Evolutionary conservation across 1,140 invertebrate species (phyloP), one percentile per base, ranked within the genome.

Genomic region (Atopsyche davidsoni): DNA sequence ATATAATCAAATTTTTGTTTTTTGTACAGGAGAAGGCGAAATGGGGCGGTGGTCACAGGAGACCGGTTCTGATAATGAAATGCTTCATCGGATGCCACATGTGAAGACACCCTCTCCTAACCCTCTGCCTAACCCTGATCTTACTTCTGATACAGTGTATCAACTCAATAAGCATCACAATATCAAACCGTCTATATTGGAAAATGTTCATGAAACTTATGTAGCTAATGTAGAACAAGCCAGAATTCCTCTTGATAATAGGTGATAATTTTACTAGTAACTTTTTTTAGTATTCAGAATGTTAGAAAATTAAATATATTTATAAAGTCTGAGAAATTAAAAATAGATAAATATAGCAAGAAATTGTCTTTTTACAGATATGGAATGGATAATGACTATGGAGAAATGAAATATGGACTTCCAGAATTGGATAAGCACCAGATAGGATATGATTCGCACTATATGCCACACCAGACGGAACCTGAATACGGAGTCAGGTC

Each of bases 41-140:
- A 73, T 81, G 18, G 83, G 82, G 23, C 76, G 85, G 25, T 87
- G 85, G 85, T 86, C 84, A 0, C 83, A 83, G 46, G 84, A 84
- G 55, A 87, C 84, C 0, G 83, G 79, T 2, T 86, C 84, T 0
- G 85, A 86, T 58, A 85, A 84, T 60, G 85, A 86, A 58, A 70
- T 75, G 18, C 63, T 73, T 49, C 67, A 67, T 42, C 47, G 54
- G 2, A 62, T 63, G 3, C 67, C 70, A 3, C 80, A 80, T 7
- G 79, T 81, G 31, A 80, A 81, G 60, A 80, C 77, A 2, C 76
- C 75, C 4, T 86, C 83, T 3, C 84, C 85, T 0, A 83, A 84
- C 59, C 83, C 83, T 0, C 62, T 87, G 46, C 83, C 84, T 31
- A 83, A 85, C 67, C 84, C 83, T 0, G 84, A 86, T 61, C 71